Conservation (phyloP, 2,797 vertebrate species). For the Garrulus glandarius region DNA sequence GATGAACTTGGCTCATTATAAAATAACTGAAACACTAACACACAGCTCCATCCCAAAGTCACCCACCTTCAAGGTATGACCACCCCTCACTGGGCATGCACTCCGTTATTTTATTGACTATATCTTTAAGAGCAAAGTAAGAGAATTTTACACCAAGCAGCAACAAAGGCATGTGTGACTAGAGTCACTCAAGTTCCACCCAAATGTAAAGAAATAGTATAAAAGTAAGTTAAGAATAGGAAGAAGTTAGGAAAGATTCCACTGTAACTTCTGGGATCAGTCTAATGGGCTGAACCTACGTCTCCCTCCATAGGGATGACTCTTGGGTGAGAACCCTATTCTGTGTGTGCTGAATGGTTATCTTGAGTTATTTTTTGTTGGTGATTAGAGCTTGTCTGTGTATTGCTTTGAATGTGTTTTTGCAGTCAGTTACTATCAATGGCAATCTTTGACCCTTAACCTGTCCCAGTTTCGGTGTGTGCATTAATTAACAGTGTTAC, state of each 20-base stretch:
- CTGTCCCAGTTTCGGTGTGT: background rate
- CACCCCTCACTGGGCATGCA: no score
- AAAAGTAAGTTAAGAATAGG: background rate
- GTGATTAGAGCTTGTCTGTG: background rate
- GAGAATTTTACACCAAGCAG: background rate
- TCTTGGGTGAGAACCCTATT: background rate
- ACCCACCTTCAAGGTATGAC: background rate
- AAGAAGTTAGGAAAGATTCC: background rate
- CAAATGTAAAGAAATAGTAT: background rate
- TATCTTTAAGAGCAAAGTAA: background rate
- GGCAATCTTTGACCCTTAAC: no score
- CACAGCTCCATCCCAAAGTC: background rate
- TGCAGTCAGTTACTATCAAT: background rate
- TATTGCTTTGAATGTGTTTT: background rate
- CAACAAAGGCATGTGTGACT: background rate
- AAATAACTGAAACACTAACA: background rate
- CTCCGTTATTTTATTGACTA: background rate
- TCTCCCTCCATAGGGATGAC: background rate
- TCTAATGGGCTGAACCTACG: background rate
- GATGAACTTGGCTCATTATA: background rate
- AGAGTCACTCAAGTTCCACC: background rate
- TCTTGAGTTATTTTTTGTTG: background rate
- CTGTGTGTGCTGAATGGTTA: background rate
- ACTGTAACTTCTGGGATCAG: background rate
- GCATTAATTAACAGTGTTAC: background rate